Conservation (phyloP, 2,797 vertebrate genomes). For the Mormyrus hasselquistii region DNA sequence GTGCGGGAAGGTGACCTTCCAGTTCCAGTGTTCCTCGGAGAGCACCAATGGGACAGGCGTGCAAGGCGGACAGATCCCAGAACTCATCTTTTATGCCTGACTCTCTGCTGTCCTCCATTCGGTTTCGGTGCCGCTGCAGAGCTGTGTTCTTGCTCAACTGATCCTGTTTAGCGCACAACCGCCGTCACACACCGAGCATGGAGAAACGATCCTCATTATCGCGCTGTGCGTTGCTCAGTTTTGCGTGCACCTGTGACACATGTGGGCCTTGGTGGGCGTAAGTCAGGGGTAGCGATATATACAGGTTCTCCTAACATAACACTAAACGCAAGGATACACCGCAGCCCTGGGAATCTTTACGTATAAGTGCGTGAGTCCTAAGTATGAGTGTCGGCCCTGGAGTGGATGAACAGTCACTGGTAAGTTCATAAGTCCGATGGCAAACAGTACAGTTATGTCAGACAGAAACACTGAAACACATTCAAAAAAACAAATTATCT, state of each 20-base stretch:
- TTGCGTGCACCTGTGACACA: not conserved
- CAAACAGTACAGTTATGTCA: not conserved
- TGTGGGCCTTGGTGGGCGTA: not conserved
- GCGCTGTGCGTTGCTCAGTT: not conserved
- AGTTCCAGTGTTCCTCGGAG: constrained; percentile 97
- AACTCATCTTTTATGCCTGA: constrained; percentile 96
- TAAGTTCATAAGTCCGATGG: not conserved
- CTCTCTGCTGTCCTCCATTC: not conserved
- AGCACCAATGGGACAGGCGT: constrained; percentile 97
- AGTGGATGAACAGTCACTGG: not conserved
- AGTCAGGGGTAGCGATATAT: not conserved
- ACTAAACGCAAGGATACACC: not conserved
- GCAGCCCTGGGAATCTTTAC: not conserved
- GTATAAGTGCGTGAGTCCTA: not conserved
- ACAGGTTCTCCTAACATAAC: not conserved
- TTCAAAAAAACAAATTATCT: not conserved
- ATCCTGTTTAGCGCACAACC: not conserved
- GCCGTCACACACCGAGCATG: not conserved
- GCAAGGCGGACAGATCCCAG: constrained; percentile 94
- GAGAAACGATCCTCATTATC: not conserved
- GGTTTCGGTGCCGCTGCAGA: not conserved
- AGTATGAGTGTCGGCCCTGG: not conserved
- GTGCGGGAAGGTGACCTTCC: constrained; percentile 94
- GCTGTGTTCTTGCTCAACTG: not conserved
- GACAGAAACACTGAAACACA: not conserved